A percentile compares a stretch with the other conserved stretches of the same genome.
Evolutionary conservation across 1,140 invertebrate genomes (phyloP).

Genomic region (Euschistus heros): DNA sequence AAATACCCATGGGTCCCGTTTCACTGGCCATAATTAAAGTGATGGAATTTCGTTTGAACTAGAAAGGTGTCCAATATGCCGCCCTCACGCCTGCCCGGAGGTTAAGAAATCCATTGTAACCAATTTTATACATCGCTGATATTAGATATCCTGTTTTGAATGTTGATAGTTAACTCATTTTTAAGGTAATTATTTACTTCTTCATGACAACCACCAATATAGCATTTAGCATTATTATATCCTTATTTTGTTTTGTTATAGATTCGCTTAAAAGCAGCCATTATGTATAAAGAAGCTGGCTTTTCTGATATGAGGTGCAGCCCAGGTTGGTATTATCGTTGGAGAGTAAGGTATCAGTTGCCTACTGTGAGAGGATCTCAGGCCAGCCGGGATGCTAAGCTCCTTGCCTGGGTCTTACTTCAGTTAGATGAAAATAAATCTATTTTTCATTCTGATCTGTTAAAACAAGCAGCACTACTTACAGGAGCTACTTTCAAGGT

Average conservation of each 20-base stretch:
- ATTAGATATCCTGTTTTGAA: too few relatives aligned
- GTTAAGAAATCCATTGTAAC: too few relatives aligned
- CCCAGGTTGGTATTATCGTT: conserved; percentile 25
- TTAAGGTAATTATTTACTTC: too few relatives aligned
- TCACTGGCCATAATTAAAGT: too few relatives aligned
- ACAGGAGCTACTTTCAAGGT: conserved; percentile 19
- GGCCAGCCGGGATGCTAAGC: conserved; percentile 4
- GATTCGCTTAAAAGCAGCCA: conserved; percentile 15
- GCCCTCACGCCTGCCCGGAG: too few relatives aligned
- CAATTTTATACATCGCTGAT: too few relatives aligned
- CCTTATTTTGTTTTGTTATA: conserved; percentile 10
- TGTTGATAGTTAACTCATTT: too few relatives aligned
- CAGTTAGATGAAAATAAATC: conserved; percentile 23
- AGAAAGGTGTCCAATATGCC: too few relatives aligned
- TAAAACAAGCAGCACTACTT: conserved; percentile 14
- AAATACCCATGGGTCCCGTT: too few relatives aligned
- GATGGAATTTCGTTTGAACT: too few relatives aligned
- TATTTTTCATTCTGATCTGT: conserved; percentile 17
- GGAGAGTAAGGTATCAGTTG: conserved; percentile 20
- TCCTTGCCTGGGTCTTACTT: conserved; percentile 20
- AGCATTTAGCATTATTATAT: not conserved
- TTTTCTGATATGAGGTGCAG: conserved; percentile 19
- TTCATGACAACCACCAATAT: too few relatives aligned
- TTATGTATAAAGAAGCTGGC: conserved; percentile 17
- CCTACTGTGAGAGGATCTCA: conserved; percentile 10